Conservation (phyloP, 2,113 vertebrate species). For the Dunckerocampus dactyliophorus region DNA sequence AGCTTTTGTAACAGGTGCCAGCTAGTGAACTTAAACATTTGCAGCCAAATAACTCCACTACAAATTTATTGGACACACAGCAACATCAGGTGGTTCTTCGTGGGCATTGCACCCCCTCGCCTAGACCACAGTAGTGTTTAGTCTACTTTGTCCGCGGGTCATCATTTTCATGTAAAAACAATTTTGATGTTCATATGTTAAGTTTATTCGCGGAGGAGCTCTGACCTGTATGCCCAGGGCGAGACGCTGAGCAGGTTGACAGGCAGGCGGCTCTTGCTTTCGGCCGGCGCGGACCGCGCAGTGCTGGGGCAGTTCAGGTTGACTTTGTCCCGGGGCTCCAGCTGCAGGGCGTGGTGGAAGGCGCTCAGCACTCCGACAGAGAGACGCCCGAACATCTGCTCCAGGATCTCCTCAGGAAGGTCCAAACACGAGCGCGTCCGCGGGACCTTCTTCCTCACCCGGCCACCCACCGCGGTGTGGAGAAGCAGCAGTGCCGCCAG, state of each 20-base stretch:
- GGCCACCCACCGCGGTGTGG: conserved; percentile 38
- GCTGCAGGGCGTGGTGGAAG: conserved; percentile 90
- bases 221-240: conserved; percentile 91
- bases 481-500: conserved; percentile 25
- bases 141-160: too few species aligned
- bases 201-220: neutral
- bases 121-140: too few species aligned
- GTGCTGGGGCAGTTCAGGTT: conserved; percentile 81
- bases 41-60: too few species aligned
- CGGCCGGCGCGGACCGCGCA: conserved; percentile 40
- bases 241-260: conserved; percentile 88
- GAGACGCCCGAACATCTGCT: conserved; percentile 91
- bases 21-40: too few species aligned
- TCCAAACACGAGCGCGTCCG: conserved; percentile 79
- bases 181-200: too few species aligned
- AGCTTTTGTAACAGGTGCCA: too few species aligned
- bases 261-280: conserved; percentile 74
- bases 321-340: conserved; percentile 76
- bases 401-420: conserved; percentile 86
- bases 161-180: too few species aligned
- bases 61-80: too few species aligned
- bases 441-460: conserved; percentile 63
- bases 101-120: too few species aligned
- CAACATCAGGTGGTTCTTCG: too few species aligned
- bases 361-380: conserved; percentile 88